These are phyloP conservation scores for Malacosoma neustria DNA, from an alignment of 2,888 invertebrate species.

Conservation along the genomic window DNA sequence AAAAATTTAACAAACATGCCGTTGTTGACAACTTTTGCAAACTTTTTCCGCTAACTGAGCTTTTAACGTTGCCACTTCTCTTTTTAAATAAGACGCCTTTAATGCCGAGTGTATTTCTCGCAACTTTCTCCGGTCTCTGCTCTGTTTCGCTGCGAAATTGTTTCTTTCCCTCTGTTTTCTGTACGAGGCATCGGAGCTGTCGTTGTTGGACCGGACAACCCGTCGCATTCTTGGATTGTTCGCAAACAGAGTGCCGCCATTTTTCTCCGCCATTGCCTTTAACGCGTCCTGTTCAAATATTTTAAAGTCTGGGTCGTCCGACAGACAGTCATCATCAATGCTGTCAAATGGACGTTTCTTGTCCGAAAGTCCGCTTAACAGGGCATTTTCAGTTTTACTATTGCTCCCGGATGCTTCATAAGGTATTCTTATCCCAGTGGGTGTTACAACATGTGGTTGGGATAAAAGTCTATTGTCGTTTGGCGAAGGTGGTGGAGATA, in stretches of 20 bases:
- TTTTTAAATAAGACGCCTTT: neutral
- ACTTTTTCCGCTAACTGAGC: neutral
- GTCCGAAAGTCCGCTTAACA: neutral
- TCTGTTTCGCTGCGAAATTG: conserved; percentile 94
- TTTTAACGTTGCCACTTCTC: neutral
- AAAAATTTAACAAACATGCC: no score
- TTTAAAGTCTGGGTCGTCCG: conserved; percentile 74
- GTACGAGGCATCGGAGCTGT: conserved; percentile 83
- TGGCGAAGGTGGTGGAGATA: neutral
- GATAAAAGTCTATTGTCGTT: neutral
- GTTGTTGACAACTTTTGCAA: neutral
- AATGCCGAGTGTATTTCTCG: conserved; percentile 63
- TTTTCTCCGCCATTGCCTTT: conserved; percentile 76
- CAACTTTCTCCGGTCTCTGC: conserved; percentile 88
- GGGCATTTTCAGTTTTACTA: neutral
- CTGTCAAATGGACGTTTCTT: conserved; percentile 14
- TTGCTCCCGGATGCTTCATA: neutral
- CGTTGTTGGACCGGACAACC: conserved; percentile 11
- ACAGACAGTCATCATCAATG: conserved; percentile 27
- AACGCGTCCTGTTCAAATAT: conserved; percentile 80
- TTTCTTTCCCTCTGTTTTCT: conserved; percentile 91
- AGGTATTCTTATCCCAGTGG: no score
- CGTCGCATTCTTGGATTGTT: neutral
- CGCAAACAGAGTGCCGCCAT: conserved; percentile 58
- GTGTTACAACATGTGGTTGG: neutral